phyloP scores from a whole-genome alignment of 2,888 invertebrate genomes.

The Bombylius major region DNA sequence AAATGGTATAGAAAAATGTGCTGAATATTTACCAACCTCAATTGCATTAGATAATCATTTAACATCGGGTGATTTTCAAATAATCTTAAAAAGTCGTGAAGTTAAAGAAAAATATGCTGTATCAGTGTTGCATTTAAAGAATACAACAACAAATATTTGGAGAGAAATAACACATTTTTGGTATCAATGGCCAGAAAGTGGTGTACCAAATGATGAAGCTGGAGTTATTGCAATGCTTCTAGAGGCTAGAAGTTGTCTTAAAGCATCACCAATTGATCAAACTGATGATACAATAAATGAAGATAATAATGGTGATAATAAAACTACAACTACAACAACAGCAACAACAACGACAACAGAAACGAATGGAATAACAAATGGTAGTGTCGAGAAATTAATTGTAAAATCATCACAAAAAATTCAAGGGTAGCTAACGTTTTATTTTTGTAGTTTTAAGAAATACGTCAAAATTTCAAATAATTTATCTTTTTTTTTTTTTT shows the following conservation, averaged over 20 bases:
- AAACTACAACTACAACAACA: not conserved
- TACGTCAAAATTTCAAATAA: not conserved
- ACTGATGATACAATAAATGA: conserved; percentile 23
- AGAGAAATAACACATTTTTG: conserved; percentile 83
- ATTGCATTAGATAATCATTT: conserved; percentile 82
- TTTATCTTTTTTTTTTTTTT: conserved; percentile 22
- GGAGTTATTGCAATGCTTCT: conserved; percentile 77
- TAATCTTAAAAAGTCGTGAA: conserved; percentile 77
- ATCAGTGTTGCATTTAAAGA: conserved; percentile 72
- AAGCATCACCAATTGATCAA: conserved; percentile 30
- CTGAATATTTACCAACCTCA: conserved; percentile 82
- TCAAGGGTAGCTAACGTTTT: conserved; percentile 31
- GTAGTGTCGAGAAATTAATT: conserved; percentile 15
- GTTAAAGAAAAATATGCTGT: conserved; percentile 84
- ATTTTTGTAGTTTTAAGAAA: not conserved
- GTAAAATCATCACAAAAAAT: conserved; percentile 22
- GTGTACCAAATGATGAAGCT: conserved; percentile 70
- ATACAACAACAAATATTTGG: conserved; percentile 67
- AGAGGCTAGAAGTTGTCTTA: conserved; percentile 53
- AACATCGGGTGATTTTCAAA: conserved; percentile 76
- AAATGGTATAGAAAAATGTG: conserved; percentile 80
- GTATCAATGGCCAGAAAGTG: conserved; percentile 84
- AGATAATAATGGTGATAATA: conserved; percentile 10
- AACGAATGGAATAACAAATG: not conserved
- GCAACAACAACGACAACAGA: not conserved